These are phyloP conservation scores for Silvanus unidentatus DNA, from an alignment of 2,888 invertebrate genomes.

Conservation along the genomic window DNA sequence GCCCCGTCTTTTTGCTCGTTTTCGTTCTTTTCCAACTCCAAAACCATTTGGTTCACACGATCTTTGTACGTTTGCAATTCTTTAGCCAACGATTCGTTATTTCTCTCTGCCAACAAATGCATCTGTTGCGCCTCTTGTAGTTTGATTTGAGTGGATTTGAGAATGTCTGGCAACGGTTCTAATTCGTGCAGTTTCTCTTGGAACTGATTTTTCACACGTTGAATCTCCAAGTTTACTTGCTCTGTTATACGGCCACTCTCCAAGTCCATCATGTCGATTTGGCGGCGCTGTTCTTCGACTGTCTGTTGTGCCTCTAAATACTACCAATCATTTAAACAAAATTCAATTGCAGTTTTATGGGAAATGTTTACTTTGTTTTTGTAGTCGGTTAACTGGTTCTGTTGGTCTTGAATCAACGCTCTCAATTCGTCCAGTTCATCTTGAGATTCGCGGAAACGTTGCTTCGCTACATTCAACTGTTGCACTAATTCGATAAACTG, in stretches of 20 bases:
- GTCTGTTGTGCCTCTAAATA: constrained; percentile 63
- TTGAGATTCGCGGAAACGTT: constrained; percentile 52
- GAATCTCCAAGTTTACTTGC: constrained; percentile 65
- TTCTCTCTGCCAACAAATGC: constrained; percentile 60
- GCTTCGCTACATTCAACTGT: constrained; percentile 49
- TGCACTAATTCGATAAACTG: constrained; percentile 59
- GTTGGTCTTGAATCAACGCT: constrained; percentile 59
- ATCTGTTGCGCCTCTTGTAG: constrained; percentile 64
- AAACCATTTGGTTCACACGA: constrained; percentile 40
- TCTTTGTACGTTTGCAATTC: constrained; percentile 58
- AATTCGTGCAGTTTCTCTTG: constrained; percentile 67
- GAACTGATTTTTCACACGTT: constrained; percentile 64
- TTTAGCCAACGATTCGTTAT: constrained; percentile 58
- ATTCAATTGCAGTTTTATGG: constrained; percentile 1
- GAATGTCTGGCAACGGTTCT: constrained; percentile 61
- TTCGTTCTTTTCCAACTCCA: constrained; percentile 51
- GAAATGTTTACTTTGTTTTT: constrained; percentile 53
- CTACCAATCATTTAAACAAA: constrained; percentile 24
- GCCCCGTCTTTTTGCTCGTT: constrained; percentile 49
- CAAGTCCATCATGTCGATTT: constrained; percentile 66
- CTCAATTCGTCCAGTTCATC: constrained; percentile 57
- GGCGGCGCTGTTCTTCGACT: constrained; percentile 64
- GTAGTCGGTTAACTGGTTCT: constrained; percentile 62
- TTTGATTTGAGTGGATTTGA: constrained; percentile 62
- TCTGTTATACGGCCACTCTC: constrained; percentile 65